Percentiles rank a stretch among this genome's conserved stretches.
Evolutionary conservation across 2,888 invertebrate genomes (phyloP).

Genomic region (Lasioglossum leucozonium): DNA sequence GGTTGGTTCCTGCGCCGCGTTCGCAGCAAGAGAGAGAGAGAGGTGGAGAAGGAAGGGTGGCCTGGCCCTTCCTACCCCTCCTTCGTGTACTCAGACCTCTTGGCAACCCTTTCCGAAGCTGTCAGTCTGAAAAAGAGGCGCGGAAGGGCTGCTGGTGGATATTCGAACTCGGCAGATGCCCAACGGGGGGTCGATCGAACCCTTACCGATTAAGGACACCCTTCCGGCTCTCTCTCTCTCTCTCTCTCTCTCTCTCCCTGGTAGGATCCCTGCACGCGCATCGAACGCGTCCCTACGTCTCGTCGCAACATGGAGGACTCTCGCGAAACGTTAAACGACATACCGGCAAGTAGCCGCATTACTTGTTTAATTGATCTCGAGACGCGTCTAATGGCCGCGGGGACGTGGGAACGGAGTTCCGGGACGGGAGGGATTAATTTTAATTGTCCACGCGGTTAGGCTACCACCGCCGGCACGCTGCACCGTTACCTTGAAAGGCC

Average conservation of each 20-base stretch:
- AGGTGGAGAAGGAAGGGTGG: conserved; percentile 29
- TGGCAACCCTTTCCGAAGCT: conserved; percentile 54
- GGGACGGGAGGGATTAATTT: background rate
- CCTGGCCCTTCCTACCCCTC: conserved; percentile 2
- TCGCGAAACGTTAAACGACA: conserved; percentile 34
- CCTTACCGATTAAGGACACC: conserved; percentile 60
- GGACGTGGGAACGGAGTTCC: conserved; percentile 43
- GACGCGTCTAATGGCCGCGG: conserved; percentile 24
- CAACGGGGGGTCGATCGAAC: conserved; percentile 51
- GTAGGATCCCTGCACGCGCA: background rate
- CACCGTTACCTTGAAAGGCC: background rate
- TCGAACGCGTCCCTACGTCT: background rate
- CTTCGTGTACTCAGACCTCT: conserved; percentile 52
- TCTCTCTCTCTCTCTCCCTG: background rate
- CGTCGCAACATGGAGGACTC: conserved; percentile 23
- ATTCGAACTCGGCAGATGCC: conserved; percentile 63
- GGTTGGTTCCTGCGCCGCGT: conserved; percentile 2
- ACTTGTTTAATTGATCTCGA: conserved; percentile 55
- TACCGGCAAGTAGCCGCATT: conserved; percentile 27
- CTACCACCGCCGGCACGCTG: background rate
- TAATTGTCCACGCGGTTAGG: background rate
- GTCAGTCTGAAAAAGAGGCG: conserved; percentile 60
- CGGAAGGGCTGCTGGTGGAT: conserved; percentile 61
- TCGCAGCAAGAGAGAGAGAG: conserved; percentile 13
- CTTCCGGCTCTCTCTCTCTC: conserved; percentile 34